Evolutionary conservation across 2,888 invertebrate species (phyloP), one percentile per base, ranked within the genome.

Genomic region (Cremastinae sp.): DNA sequence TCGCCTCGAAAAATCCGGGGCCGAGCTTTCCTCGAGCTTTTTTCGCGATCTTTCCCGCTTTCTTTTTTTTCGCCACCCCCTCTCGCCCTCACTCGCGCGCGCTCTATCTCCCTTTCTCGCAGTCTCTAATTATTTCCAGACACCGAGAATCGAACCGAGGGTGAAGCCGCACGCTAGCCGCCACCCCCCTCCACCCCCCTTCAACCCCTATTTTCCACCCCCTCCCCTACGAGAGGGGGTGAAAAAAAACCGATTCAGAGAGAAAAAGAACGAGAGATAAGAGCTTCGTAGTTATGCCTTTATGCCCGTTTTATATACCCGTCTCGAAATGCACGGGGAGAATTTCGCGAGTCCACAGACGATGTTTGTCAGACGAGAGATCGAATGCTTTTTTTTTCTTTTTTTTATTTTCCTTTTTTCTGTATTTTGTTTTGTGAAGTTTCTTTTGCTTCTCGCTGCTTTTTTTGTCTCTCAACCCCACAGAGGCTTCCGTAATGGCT

Each of bases 121-220:
- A 64, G 68, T 81, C 88, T 90, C 88, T 90, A 90, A 90, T 90
- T 90, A 90, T 89, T 90, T 89, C 89, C 89, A 89, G 89, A 89
- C 89, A 89, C 88, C 88, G 89, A 89, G 89, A 90, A 89, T 90
- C 89, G 89, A 89, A 89, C 89, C 87, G 89, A 72, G 73, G 62
- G 64, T 16, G 37, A 58, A 59, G 72, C 73, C 55, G 69, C 75
- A 81, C 82, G 28, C 41, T 49, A 39, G 28, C 22, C 41, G 16
- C 7, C 16, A 18, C n/a, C 7, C 45, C 59, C 22, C 64, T 51
- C 16, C n/a, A 12, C 41, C 41, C 41, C 12, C 41, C 28, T 28
- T 28, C 51, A 58, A 64, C 64, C 69, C 68, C 56, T 37, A 49
- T 69, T 7, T n/a, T 14, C 49, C 20, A n/a, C 45, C 59, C 22